Percentiles rank a stretch among this genome's conserved stretches.
These are phyloP conservation scores for Macroglossus sobrinus DNA, from an alignment of 2,113 vertebrate species.

Conservation along the genomic window DNA sequence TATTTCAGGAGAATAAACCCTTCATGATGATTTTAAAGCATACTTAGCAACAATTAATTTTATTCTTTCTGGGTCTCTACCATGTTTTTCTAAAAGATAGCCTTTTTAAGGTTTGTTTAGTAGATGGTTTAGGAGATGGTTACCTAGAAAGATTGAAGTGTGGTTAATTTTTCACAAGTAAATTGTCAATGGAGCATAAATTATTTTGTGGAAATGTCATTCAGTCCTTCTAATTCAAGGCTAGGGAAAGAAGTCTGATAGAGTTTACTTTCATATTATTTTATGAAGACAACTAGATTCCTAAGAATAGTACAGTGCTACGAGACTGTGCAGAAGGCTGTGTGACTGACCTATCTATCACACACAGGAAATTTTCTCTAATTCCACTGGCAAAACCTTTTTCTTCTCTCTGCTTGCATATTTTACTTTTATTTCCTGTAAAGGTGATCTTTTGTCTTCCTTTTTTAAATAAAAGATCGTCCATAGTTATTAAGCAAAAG, in stretches of 20 bases:
- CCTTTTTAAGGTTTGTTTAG: not conserved
- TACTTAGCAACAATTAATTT: not conserved
- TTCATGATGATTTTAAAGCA: constrained; percentile 11
- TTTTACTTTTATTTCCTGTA: not conserved
- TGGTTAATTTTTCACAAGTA: not conserved
- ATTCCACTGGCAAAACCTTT: not conserved
- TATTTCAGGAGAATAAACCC: not conserved
- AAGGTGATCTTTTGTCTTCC: not conserved
- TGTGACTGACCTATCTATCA: not conserved
- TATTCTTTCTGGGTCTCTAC: not conserved
- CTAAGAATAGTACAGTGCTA: not conserved
- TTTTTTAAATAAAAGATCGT: not conserved
- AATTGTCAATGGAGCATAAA: not conserved
- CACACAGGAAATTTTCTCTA: not conserved
- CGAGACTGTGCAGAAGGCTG: too few relatives aligned
- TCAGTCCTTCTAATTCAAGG: not conserved
- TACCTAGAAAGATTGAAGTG: not conserved
- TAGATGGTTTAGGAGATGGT: not conserved
- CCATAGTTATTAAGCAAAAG: not conserved
- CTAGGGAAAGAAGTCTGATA: not conserved
- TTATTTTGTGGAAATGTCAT: not conserved
- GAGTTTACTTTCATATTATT: not conserved
- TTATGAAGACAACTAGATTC: not conserved
- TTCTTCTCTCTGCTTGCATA: not conserved
- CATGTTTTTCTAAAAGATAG: not conserved